These are phyloP conservation scores for Laterallus jamaicensis DNA, from an alignment of 2,113 vertebrate species.

Conservation along the genomic window DNA sequence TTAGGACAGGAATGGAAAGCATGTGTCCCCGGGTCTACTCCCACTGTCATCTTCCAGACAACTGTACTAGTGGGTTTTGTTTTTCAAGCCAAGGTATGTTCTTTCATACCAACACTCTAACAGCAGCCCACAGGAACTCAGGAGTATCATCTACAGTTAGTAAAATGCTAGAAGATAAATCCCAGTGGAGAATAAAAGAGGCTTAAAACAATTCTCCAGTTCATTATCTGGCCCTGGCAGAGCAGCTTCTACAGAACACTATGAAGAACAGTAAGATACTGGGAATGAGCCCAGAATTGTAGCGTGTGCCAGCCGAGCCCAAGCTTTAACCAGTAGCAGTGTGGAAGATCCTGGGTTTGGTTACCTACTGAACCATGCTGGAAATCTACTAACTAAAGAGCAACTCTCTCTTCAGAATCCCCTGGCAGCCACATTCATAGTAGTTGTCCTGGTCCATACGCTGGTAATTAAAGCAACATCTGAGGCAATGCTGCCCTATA, in stretches of 20 bases:
- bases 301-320: neutral
- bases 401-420: neutral
- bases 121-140: neutral
- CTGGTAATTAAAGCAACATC: neutral
- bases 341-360: neutral
- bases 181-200: neutral
- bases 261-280: neutral
- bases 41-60: neutral
- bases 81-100: neutral
- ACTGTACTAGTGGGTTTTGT: neutral
- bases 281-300: neutral
- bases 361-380: neutral
- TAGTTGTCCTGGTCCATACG: neutral
- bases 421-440: neutral
- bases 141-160: neutral
- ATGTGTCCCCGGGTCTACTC: neutral
- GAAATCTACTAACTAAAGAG: neutral
- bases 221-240: neutral
- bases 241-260: neutral
- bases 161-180: neutral
- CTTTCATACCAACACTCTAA: neutral
- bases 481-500: neutral
- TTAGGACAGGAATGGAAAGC: neutral
- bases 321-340: neutral
- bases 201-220: neutral